Evolutionary conservation across 2,888 invertebrate genomes (phyloP), one percentile per base, ranked within the genome.

Genomic region (Nipponacmea schrenckii): DNA sequence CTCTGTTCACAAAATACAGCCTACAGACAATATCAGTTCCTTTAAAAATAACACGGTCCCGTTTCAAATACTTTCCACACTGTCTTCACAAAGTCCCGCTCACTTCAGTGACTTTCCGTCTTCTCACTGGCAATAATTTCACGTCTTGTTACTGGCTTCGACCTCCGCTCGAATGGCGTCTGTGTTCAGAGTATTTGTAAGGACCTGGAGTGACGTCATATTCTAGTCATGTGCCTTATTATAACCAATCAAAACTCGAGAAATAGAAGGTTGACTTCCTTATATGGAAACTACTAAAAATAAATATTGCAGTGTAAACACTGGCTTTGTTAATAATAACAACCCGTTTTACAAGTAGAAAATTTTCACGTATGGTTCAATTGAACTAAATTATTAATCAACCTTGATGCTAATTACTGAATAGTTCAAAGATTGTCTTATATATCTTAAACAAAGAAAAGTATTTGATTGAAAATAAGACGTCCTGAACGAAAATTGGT

Each of bases 151-250:
- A 50, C 46, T 31, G 39, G 64, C 46, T 64, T 64, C 64, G 20
- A 63, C 69, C 46, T 64, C 44, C 64, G 69, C 69, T 46, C 48
- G 24, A 62, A 69, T 69, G 69, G 69, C 69, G 69, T 69, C 63
- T 64, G 46, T 44, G 20, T 45, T 62, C 63, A 17, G 48, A 46
- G 64, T 64, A 64, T 69, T 69, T 64, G 50, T 69, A 64, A 64
- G 64, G 69, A 64, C 48, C 64, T 64, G 50, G 50, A 56, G 31
- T 46, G 64, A 69, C 69, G 69, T 69, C 69, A 69, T 45, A 64
- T 27, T 64, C 27, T 50, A 26, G 50, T 64, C 69, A 69, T 64
- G 20, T 69, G 69, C 12, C 15, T 7, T n/a, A 20, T 4, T 14
- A 45, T 20, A 31, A 48, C 69, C 69, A 64, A 69, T 64, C 44